Percentiles rank a stretch among this genome's conserved stretches.
Evolutionary conservation across 2,888 invertebrate genomes (phyloP).

Genomic region (Carpatolechia fugitivella): DNA sequence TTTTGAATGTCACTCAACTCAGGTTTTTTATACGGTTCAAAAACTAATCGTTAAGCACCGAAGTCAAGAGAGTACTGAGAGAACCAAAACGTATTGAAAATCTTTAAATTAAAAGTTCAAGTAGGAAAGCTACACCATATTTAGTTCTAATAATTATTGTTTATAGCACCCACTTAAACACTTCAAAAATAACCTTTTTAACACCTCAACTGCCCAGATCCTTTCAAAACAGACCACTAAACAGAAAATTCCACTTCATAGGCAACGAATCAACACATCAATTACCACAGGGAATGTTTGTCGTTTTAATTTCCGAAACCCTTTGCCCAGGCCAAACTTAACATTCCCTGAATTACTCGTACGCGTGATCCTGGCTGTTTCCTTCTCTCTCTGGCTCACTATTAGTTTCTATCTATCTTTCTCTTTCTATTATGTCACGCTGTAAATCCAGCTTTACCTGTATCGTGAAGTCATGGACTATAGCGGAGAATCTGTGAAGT

Average conservation of each 20-base stretch:
- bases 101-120: no score
- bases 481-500: conserved; percentile 28
- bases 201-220: background rate
- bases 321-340: conserved; percentile 63
- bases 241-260: background rate
- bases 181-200: background rate
- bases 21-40: no score
- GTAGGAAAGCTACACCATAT: no score
- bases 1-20: background rate
- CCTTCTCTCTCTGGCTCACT: conserved; percentile 40
- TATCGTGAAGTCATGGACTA: conserved; percentile 41
- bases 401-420: no score
- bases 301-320: conserved; percentile 71
- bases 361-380: conserved; percentile 45
- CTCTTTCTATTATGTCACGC: no score
- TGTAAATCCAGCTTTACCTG: conserved; percentile 37
- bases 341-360: conserved; percentile 63
- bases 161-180: background rate
- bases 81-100: no score
- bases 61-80: no score
- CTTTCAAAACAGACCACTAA: background rate
- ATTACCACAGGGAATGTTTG: conserved; percentile 60
- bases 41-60: no score
- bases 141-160: background rate
- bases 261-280: conserved; percentile 43